Evolutionary conservation across 2,113 vertebrate species (phyloP).

Genomic region (Percopsis transmontana): DNA sequence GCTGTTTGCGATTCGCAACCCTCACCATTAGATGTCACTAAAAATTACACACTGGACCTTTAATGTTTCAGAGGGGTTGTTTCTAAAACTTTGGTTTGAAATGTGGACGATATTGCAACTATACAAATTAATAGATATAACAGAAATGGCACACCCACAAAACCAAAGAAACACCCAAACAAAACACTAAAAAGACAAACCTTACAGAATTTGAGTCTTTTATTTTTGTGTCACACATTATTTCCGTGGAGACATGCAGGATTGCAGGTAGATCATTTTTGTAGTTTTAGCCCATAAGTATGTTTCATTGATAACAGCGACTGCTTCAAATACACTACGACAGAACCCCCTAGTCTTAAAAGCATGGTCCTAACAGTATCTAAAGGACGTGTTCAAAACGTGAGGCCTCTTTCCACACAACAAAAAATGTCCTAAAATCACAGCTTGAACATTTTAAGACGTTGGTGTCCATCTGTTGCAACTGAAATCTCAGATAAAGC

Average conservation of each 20-base stretch:
- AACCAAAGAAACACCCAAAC: neutral
- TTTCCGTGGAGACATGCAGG: slow-evolving; percentile 75
- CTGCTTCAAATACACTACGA: slow-evolving; percentile 65
- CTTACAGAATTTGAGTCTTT: slow-evolving; percentile 64
- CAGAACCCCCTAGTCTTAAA: slow-evolving; percentile 56
- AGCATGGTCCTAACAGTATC: slow-evolving; percentile 50
- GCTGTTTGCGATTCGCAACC: too few relatives aligned
- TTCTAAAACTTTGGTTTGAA: too few relatives aligned
- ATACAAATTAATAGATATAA: too few relatives aligned
- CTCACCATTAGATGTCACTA: too few relatives aligned
- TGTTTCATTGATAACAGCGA: slow-evolving; percentile 55
- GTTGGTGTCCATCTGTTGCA: slow-evolving; percentile 42
- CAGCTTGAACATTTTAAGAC: slow-evolving; percentile 69
- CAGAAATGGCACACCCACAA: neutral
- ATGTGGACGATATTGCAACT: too few relatives aligned
- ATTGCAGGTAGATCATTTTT: slow-evolving; percentile 70
- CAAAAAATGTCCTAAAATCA: slow-evolving; percentile 60
- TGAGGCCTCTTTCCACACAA: slow-evolving; percentile 25
- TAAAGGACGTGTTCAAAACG: slow-evolving; percentile 40
- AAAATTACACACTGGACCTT: too few relatives aligned
- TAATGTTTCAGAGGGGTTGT: too few relatives aligned
- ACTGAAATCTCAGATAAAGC: slow-evolving; percentile 36
- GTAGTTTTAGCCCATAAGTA: slow-evolving; percentile 58
- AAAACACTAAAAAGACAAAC: neutral
- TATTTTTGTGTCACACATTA: slow-evolving; percentile 71